Percentiles rank a stretch among this genome's conserved stretches.
Conservation (phyloP, 2,888 invertebrate genomes). For the Julus scandinavius region DNA sequence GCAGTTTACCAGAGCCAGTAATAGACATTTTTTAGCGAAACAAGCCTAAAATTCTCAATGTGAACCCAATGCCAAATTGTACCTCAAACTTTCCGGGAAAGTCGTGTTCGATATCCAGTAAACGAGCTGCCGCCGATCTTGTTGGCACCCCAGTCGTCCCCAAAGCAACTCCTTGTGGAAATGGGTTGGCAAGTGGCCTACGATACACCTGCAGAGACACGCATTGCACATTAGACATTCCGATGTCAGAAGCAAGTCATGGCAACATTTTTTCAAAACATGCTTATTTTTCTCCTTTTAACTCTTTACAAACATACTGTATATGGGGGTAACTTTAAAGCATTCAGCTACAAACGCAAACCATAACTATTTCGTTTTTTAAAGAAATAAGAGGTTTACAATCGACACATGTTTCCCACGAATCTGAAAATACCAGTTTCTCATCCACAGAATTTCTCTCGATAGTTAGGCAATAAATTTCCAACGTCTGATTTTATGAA, state of each 20-base stretch:
- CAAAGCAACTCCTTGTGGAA: slow-evolving; percentile 55
- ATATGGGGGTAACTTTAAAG: no score
- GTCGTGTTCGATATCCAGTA: slow-evolving; percentile 50
- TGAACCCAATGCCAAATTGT: slow-evolving; percentile 25
- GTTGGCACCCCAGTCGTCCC: slow-evolving; percentile 53
- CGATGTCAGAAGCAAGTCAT: background rate
- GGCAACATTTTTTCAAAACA: no score
- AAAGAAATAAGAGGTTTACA: no score
- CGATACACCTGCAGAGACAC: slow-evolving; percentile 35
- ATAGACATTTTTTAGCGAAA: background rate
- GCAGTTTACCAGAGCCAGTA: background rate
- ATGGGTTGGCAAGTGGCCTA: slow-evolving; percentile 52
- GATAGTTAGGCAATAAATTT: no score
- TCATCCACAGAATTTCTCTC: no score
- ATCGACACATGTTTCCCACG: no score
- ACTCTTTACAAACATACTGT: no score
- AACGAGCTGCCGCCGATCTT: slow-evolving; percentile 48
- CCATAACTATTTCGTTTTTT: no score
- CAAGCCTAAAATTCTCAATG: slow-evolving; percentile 8
- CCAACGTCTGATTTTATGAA: no score
- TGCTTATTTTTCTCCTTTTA: no score
- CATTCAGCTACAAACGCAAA: background rate
- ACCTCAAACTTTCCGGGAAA: slow-evolving; percentile 54
- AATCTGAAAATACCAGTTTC: no score
- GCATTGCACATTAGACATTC: background rate